Conservation (phyloP, 2,888 invertebrate species). For the Pristionchus fissidentatus region DNA sequence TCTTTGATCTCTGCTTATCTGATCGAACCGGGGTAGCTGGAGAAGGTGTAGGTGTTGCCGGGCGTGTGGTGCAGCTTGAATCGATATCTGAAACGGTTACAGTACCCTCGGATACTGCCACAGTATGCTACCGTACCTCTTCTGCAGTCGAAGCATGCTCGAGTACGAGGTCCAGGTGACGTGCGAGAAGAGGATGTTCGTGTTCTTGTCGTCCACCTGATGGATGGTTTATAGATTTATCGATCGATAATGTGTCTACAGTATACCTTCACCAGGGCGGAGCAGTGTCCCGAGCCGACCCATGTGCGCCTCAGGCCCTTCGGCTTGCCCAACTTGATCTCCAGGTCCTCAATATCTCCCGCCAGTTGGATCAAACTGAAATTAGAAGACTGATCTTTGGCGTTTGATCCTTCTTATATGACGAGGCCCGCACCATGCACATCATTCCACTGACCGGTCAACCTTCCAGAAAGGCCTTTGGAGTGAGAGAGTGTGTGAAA, state of each 20-base stretch:
- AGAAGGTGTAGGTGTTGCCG: conserved; percentile 72
- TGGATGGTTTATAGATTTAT: conserved; percentile 10
- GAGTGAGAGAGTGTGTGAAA: too few relatives aligned
- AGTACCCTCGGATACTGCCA: background rate
- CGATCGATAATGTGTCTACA: background rate
- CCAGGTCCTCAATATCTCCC: conserved; percentile 72
- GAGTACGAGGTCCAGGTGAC: conserved; percentile 74
- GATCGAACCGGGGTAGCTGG: conserved; percentile 73
- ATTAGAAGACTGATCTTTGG: background rate
- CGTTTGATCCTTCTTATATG: background rate
- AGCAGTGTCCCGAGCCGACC: conserved; percentile 66
- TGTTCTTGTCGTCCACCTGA: conserved; percentile 60
- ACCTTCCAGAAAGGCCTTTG: too few relatives aligned
- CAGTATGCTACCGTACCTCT: conserved; percentile 79
- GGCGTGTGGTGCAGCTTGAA: conserved; percentile 61
- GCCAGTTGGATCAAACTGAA: conserved; percentile 70
- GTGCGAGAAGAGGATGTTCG: conserved; percentile 72
- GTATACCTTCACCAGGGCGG: conserved; percentile 70
- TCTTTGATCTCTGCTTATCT: background rate
- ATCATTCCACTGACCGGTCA: too few relatives aligned
- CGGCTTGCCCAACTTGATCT: conserved; percentile 73
- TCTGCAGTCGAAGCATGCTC: conserved; percentile 70
- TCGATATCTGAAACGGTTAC: conserved; percentile 43
- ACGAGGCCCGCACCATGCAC: background rate
- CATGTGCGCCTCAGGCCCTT: conserved; percentile 62